A percentile compares a stretch with the other conserved stretches of the same genome.
Conservation (phyloP, 1,140 invertebrate species). For the Stegodyphus dumicola region DNA sequence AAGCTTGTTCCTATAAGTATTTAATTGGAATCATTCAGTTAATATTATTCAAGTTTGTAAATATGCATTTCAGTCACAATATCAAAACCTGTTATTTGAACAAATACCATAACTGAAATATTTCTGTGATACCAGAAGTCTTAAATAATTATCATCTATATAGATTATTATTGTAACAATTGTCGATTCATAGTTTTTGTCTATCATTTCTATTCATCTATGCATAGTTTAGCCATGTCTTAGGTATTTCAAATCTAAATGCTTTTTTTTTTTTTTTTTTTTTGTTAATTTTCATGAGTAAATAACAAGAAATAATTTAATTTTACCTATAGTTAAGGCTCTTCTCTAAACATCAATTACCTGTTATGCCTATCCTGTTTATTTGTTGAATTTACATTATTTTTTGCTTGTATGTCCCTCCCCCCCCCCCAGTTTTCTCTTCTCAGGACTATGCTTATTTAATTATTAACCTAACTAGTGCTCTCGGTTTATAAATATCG, state of each 20-base stretch:
- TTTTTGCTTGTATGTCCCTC: too few species aligned
- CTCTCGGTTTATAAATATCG: too few species aligned
- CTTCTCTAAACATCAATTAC: too few species aligned
- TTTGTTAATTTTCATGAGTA: background rate
- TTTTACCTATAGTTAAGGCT: too few species aligned
- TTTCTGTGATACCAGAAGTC: constrained; percentile 45
- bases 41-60: too few species aligned
- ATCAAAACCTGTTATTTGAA: background rate
- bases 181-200: background rate
- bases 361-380: too few species aligned
- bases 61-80: too few species aligned
- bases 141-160: constrained; percentile 5
- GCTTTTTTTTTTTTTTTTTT: background rate
- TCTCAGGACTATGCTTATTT: too few species aligned
- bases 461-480: too few species aligned
- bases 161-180: constrained; percentile 8
- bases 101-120: background rate
- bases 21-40: background rate
- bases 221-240: background rate
- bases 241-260: background rate
- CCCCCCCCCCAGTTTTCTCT: too few species aligned
- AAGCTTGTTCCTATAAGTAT: background rate
- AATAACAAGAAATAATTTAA: background rate
- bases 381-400: too few species aligned
- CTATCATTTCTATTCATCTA: background rate